Evolutionary conservation across 2,797 vertebrate species (phyloP), one percentile per base, ranked within the genome.

Genomic region (Sebastes kiyomatsui): DNA sequence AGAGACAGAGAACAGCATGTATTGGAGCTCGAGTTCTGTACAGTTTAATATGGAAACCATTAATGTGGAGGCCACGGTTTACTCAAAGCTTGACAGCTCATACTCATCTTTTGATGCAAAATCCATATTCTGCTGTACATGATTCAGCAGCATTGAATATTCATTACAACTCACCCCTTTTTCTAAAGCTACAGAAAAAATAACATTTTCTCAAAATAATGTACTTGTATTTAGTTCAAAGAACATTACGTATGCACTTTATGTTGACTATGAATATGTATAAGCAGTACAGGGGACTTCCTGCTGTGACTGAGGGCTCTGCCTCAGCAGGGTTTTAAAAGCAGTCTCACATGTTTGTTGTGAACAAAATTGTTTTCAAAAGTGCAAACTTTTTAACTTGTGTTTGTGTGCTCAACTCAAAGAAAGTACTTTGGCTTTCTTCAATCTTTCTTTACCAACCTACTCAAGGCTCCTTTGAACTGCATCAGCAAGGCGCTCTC

Each of bases 401-500:
- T 32, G 25, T 75, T n/a, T 71, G 5, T 52, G 4, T 67, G 23
- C 68, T 79, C 33, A 11, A 75, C 49, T 55, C 12, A 56, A 72
- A 77, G 25, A 62, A 46, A 60, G 35, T 4, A 12, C 58, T 69
- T 67, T 54, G 55, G 2, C 46, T 70, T 83, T 49, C 52, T 79
- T 75, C 27, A 5, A 9, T 71, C n/a, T 66, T 32, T 85, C 54
- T 58, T 55, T 46, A 30, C 72, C 80, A 32, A 56, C 32, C 69
- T 90, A 56, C 56, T 56, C 62, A 84, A 99, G 98, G 89, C 88
- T 86, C 72, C 91, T 6, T 77, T 98, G 70, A 95, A 87, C 82
- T 90, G 94, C 87, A 86, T 99, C 93, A 96, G 84, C 91, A 97
- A 95, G 80, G 92, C 87, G 1, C 90, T 96, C 49, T 92, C 91